Base-by-base conservation (phyloP, 2,888 invertebrate genomes). In the Acanthosepion pharaonis region DNA sequence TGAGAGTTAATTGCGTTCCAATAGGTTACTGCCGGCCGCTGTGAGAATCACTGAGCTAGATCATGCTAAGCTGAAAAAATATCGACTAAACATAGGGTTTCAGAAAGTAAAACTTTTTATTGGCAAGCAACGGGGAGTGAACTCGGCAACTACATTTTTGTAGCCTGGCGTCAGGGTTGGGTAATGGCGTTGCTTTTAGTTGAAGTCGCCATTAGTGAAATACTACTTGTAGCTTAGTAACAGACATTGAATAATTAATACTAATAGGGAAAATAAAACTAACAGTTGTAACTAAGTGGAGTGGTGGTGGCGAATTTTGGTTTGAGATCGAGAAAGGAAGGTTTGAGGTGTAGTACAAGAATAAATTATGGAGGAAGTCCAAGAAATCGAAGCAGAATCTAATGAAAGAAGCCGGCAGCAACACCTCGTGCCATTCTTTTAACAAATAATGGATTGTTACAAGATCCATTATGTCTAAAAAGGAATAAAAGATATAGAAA, bases 381-480 rank as follows among this genome's bases (percentile, higher is more conserved):
- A 59, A 59, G 18, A 25, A 78, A 78, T n/a, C n/a, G n/a, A n/a
- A n/a, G 15, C 2, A n/a, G 78, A 78, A 78, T n/a, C n/a, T 78
- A n/a, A n/a, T n/a, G 15, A 78, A 33, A 78, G 3, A 78, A 78
- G 4, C 78, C 9, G n/a, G 78, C 78, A n/a, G 33, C n/a, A 78
- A 78, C 15, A 1, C 11, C 5, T 78, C 78, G 33, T 15, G 78
- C 20, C 59, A n/a, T 78, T 78, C n/a, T 78, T 59, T 78, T n/a
- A 78, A 78, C 78, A 78, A 78, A 78, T 78, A 78, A 78, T 78
- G n/a, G 78, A 78, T 78, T 78, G 78, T 78, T 33, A 78, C n/a
- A 78, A 5, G 78, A 78, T n/a, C n/a, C 78, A 78, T 78, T 78
- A 78, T 78, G 9, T 78, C 33, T 78, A 78, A 78, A 78, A n/a